phyloP scores from a whole-genome alignment of 2,888 invertebrate species.

The Isotomurus palustris region DNA sequence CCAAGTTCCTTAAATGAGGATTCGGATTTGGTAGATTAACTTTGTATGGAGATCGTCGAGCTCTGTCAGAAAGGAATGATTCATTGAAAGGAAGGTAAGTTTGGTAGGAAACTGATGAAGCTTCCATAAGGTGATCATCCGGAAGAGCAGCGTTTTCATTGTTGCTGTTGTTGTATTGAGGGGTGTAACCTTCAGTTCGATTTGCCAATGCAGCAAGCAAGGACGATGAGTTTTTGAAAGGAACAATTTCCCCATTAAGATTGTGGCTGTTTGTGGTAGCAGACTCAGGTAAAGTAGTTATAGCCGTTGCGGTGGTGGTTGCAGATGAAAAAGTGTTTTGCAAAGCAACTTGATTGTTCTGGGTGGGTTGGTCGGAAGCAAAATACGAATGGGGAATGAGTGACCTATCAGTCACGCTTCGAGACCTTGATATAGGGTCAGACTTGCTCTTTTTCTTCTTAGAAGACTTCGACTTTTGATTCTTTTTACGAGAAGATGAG shows the following conservation, averaged over 20 bases:
- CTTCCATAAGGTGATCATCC: too few relatives aligned
- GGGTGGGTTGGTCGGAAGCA: slow-evolving; percentile 14
- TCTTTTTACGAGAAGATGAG: slow-evolving; percentile 12
- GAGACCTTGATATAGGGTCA: slow-evolving; percentile 31
- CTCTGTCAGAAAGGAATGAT: neutral
- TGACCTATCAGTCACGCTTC: slow-evolving; percentile 39
- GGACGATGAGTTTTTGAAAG: neutral
- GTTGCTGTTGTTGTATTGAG: too few relatives aligned
- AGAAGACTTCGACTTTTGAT: neutral
- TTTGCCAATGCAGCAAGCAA: neutral
- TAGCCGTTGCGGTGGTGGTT: too few relatives aligned
- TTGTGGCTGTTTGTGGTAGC: neutral
- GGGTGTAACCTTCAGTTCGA: neutral
- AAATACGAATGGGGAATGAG: slow-evolving; percentile 36
- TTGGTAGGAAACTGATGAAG: too few relatives aligned
- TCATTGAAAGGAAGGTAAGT: too few relatives aligned
- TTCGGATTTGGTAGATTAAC: neutral
- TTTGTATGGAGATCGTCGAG: neutral
- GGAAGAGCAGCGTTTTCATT: too few relatives aligned
- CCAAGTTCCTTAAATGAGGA: too few relatives aligned
- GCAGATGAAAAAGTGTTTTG: neutral
- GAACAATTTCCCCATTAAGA: neutral
- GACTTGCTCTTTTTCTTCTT: neutral
- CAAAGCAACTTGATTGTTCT: neutral
- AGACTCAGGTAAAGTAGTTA: neutral